A percentile compares a stretch with the other conserved stretches of the same genome.
These are phyloP conservation scores for Hemitrygon akajei DNA, from an alignment of 2,797 vertebrate genomes.

Conservation along the genomic window DNA sequence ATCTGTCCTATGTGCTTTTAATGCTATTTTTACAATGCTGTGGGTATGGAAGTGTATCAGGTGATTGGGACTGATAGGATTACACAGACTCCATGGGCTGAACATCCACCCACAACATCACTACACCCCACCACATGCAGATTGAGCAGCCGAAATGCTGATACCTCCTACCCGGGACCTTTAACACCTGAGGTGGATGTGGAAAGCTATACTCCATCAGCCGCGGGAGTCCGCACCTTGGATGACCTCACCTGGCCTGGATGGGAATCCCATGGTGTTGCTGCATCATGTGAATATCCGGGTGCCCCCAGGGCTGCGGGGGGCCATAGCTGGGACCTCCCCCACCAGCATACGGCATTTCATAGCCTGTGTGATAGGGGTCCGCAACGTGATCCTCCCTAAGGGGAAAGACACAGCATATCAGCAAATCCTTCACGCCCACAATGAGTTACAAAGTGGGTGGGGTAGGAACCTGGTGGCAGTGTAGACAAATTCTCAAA, in stretches of 20 bases:
- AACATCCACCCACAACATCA: too few species aligned
- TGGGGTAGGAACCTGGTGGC: background rate
- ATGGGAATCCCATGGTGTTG: conserved; percentile 85
- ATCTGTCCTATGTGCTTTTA: too few species aligned
- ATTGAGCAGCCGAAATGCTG: too few species aligned
- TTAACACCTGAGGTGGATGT: background rate
- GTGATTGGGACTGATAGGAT: too few species aligned
- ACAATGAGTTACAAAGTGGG: background rate
- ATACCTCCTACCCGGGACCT: too few species aligned
- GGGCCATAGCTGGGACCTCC: conserved; percentile 82
- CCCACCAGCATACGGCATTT: conserved; percentile 76
- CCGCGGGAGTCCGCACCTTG: background rate
- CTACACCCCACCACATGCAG: too few species aligned
- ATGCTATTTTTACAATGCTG: too few species aligned
- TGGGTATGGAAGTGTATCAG: too few species aligned
- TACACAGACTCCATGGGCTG: too few species aligned
- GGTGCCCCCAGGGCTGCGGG: conserved; percentile 87
- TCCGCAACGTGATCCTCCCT: conserved; percentile 88
- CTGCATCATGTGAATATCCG: conserved; percentile 82
- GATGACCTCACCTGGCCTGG: conserved; percentile 74
- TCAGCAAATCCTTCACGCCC: background rate
- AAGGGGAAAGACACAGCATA: background rate
- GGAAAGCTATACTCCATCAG: conserved; percentile 32
- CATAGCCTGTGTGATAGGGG: conserved; percentile 82
- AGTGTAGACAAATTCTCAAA: too few species aligned